Conservation (phyloP, 2,888 invertebrate genomes). For the Physocephala rufipes region DNA sequence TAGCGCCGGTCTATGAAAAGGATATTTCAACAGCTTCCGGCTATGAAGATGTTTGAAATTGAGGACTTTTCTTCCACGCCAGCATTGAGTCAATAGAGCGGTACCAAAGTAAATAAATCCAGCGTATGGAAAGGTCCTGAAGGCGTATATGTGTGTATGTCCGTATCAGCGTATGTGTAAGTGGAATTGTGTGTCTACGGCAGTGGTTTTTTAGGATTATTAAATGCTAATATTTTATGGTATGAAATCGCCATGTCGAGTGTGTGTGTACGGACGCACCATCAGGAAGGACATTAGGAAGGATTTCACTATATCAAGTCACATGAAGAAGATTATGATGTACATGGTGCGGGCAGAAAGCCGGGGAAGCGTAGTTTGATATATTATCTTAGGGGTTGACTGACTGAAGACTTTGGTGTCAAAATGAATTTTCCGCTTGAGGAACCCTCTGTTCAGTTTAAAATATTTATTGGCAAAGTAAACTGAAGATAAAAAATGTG, state of each 20-base stretch:
- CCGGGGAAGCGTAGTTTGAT: too few relatives aligned
- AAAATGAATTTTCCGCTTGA: neutral
- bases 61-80: neutral
- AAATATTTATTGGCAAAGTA: neutral
- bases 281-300: too few relatives aligned
- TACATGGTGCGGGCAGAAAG: too few relatives aligned
- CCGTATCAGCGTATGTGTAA: too few relatives aligned
- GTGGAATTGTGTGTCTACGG: too few relatives aligned
- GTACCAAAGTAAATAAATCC: neutral
- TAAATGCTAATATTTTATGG: neutral
- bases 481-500: neutral
- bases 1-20: neutral
- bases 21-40: slow-evolving; percentile 9
- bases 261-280: neutral
- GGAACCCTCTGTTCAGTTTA: too few relatives aligned
- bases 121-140: too few relatives aligned
- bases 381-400: too few relatives aligned
- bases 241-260: neutral
- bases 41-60: neutral
- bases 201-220: neutral
- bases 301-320: too few relatives aligned
- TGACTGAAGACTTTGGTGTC: neutral
- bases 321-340: too few relatives aligned
- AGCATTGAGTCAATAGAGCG: neutral
- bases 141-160: too few relatives aligned